phyloP scores from a whole-genome alignment of 2,888 invertebrate species.

The Cephus pulcher region DNA sequence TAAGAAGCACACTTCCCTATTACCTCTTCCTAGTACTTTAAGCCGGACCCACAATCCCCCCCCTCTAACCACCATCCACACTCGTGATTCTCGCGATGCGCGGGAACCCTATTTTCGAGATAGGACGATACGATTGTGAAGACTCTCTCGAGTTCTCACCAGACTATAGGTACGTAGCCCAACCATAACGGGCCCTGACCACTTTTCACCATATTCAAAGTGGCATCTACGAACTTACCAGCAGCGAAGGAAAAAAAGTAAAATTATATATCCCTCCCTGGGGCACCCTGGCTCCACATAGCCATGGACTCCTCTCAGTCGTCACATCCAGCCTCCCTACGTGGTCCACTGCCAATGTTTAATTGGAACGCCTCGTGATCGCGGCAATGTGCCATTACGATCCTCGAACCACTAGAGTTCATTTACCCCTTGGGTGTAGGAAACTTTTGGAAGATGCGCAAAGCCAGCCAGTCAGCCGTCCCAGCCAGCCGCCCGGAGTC shows the following conservation, averaged over 20 bases:
- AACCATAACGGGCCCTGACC: background rate
- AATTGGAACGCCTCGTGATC: background rate
- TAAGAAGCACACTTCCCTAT: background rate
- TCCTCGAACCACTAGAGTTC: constrained; percentile 26
- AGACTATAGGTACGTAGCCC: background rate
- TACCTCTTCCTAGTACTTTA: background rate
- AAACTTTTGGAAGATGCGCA: constrained; percentile 28
- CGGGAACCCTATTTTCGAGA: background rate
- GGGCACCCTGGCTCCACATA: background rate
- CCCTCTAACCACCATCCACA: background rate
- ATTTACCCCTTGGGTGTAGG: constrained; percentile 34
- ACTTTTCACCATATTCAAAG: background rate
- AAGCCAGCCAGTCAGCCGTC: background rate
- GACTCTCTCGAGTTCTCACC: background rate
- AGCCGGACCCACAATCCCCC: background rate
- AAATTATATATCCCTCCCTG: background rate
- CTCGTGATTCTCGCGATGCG: background rate
- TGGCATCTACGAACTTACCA: background rate
- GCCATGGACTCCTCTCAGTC: background rate
- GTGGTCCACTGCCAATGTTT: background rate
- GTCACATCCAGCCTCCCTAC: background rate
- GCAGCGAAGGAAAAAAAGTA: background rate
- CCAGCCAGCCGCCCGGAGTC: background rate
- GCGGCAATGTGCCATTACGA: constrained; percentile 7
- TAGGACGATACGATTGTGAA: background rate